phyloP scores from a whole-genome alignment of 2,797 vertebrate species.

The Carapus acus region DNA sequence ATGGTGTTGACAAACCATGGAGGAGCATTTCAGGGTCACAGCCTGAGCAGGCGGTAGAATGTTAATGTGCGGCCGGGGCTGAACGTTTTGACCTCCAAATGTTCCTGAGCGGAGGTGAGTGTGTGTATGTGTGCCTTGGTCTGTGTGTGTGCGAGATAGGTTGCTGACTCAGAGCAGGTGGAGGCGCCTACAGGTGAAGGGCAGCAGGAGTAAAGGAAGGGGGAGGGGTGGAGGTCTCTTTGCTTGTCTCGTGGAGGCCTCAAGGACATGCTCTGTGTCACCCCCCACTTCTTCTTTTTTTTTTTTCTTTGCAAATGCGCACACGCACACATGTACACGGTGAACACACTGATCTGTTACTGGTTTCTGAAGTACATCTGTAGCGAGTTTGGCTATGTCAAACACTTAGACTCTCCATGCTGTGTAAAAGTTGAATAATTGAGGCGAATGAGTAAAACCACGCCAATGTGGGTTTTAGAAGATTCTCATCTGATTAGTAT shows the following conservation, averaged over 20 bases:
- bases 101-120: constrained; percentile 38
- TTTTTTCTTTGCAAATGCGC: too few species aligned
- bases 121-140: constrained; percentile 50
- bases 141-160: constrained; percentile 33
- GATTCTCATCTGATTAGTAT: too few species aligned
- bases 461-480: too few species aligned
- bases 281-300: neutral
- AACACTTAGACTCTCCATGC: too few species aligned
- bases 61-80: constrained; percentile 55
- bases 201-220: constrained; percentile 64
- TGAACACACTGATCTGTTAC: constrained; percentile 13
- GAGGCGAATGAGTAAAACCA: too few species aligned
- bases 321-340: constrained; percentile 25
- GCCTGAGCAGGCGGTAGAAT: constrained; percentile 54
- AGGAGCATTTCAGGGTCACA: constrained; percentile 29
- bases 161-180: constrained; percentile 63
- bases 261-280: constrained; percentile 45
- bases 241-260: constrained; percentile 35
- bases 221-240: constrained; percentile 47
- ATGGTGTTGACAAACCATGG: constrained; percentile 23
- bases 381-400: too few species aligned
- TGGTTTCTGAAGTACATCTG: too few species aligned
- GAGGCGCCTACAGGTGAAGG: constrained; percentile 53
- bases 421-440: too few species aligned
- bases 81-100: constrained; percentile 51